phyloP scores from a whole-genome alignment of 2,888 invertebrate species.

The Drosophila neonasuta region DNA sequence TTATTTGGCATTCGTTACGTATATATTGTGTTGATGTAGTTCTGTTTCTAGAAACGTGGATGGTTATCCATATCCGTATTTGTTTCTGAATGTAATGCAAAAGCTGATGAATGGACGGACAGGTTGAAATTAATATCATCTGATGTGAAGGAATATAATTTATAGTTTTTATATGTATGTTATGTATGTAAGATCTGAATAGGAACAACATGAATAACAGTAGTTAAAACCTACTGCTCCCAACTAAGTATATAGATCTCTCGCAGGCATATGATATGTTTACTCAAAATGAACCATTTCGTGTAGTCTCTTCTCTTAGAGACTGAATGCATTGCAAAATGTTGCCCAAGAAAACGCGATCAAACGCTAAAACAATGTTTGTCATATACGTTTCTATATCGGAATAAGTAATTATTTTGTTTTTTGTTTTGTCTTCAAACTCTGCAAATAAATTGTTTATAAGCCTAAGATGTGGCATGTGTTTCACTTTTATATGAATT shows the following conservation, averaged over 20 bases:
- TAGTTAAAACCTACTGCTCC: slow-evolving; percentile 24
- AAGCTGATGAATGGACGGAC: slow-evolving; percentile 70
- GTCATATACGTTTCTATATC: slow-evolving; percentile 11
- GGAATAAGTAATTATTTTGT: slow-evolving; percentile 4
- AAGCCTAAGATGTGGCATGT: slow-evolving; percentile 42
- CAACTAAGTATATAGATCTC: slow-evolving; percentile 20
- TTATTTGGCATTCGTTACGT: slow-evolving; percentile 36
- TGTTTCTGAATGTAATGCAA: slow-evolving; percentile 34
- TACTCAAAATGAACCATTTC: slow-evolving; percentile 32
- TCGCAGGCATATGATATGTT: slow-evolving; percentile 57
- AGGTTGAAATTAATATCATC: slow-evolving; percentile 64
- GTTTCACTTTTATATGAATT: slow-evolving; percentile 42
- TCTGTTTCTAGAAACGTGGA: slow-evolving; percentile 38
- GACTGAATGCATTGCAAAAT: slow-evolving; percentile 68
- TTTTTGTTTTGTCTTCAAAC: slow-evolving; percentile 15
- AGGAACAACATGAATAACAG: slow-evolving; percentile 58
- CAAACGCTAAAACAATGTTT: slow-evolving; percentile 23
- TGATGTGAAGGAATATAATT: slow-evolving; percentile 10
- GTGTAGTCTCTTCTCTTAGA: background rate
- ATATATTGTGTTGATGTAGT: slow-evolving; percentile 30
- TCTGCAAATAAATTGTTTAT: slow-evolving; percentile 54
- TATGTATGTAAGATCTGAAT: slow-evolving; percentile 36
- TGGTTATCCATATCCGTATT: slow-evolving; percentile 40
- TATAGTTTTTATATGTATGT: background rate
- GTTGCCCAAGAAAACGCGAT: slow-evolving; percentile 50